Evolutionary conservation across 2,797 vertebrate genomes (phyloP).

Genomic region (Liparis tanakae): DNA sequence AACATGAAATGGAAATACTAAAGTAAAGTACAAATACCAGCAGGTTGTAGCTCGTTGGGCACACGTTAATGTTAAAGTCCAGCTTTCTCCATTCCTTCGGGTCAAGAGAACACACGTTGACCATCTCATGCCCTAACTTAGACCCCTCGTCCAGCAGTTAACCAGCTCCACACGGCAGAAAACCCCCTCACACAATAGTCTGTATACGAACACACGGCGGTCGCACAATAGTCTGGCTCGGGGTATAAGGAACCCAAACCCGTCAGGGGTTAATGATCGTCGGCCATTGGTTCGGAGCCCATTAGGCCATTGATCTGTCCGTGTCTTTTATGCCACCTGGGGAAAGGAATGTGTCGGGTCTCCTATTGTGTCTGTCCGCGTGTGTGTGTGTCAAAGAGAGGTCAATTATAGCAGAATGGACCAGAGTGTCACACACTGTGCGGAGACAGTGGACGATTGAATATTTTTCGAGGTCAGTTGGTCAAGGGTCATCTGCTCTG

Average conservation of each 20-base stretch:
- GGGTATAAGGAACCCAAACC: slow-evolving; percentile 49
- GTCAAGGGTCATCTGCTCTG: slow-evolving; percentile 48
- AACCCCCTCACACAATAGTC: slow-evolving; percentile 34
- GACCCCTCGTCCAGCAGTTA: slow-evolving; percentile 54
- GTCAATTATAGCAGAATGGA: slow-evolving; percentile 58
- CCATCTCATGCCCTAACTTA: slow-evolving; percentile 29
- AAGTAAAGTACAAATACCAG: not conserved
- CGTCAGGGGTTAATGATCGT: slow-evolving; percentile 71
- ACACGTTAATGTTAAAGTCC: not conserved
- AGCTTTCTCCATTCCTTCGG: slow-evolving; percentile 14
- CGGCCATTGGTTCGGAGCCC: slow-evolving; percentile 57
- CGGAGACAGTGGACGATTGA: slow-evolving; percentile 46
- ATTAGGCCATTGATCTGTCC: slow-evolving; percentile 72
- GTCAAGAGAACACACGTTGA: slow-evolving; percentile 22
- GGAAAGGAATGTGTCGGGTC: slow-evolving; percentile 68
- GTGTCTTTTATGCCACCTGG: slow-evolving; percentile 74
- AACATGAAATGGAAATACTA: not conserved
- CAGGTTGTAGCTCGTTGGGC: not conserved
- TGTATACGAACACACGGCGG: slow-evolving; percentile 39
- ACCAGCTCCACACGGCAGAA: slow-evolving; percentile 56
- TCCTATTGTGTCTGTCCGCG: slow-evolving; percentile 66
- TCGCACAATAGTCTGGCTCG: slow-evolving; percentile 63
- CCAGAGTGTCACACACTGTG: slow-evolving; percentile 52
- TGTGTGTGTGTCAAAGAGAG: slow-evolving; percentile 58
- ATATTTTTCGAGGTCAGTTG: slow-evolving; percentile 54